A percentile compares a stretch with the other conserved stretches of the same genome.
Conservation (phyloP, 1,140 invertebrate species). For the Ceratosolen fusciceps region DNA sequence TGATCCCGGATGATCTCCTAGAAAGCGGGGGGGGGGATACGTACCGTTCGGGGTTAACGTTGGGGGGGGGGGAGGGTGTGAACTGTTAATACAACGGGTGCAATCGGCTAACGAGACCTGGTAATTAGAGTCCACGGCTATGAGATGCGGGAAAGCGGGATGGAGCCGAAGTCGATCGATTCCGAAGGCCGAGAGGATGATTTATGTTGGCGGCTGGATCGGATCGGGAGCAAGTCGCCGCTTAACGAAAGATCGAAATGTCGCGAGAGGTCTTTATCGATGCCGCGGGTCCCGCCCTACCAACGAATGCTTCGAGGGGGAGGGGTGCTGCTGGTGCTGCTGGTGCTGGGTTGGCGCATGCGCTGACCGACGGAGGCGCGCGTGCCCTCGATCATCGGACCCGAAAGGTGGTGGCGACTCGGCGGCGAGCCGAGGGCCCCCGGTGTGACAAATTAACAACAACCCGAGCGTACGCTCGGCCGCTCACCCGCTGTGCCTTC, state of each 20-base stretch:
- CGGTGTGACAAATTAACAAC: slow-evolving; percentile 60
- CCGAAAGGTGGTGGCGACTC: not conserved
- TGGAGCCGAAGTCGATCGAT: not conserved
- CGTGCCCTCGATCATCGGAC: slow-evolving; percentile 19
- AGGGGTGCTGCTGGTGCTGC: too few species aligned
- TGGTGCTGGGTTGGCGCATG: too few species aligned
- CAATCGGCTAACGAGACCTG: not conserved
- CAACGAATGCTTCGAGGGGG: too few species aligned
- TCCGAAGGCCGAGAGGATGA: not conserved
- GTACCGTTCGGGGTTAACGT: too few species aligned
- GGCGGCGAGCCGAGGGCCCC: not conserved
- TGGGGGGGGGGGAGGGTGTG: too few species aligned
- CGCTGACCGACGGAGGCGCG: not conserved
- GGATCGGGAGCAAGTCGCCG: not conserved
- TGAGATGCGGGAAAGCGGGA: not conserved
- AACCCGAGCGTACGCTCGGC: slow-evolving; percentile 40
- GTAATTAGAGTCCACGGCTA: not conserved
- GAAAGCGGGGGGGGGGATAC: too few species aligned
- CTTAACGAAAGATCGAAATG: slow-evolving; percentile 27
- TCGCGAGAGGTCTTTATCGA: slow-evolving; percentile 13
- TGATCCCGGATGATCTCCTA: too few species aligned
- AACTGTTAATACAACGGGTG: not conserved
- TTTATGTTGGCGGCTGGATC: not conserved
- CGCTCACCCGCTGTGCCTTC: not conserved
- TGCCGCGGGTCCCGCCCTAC: not conserved